Percentiles rank a stretch among this genome's conserved stretches.
Conservation (phyloP, 2,797 vertebrate genomes). For the Sternotherus odoratus region DNA sequence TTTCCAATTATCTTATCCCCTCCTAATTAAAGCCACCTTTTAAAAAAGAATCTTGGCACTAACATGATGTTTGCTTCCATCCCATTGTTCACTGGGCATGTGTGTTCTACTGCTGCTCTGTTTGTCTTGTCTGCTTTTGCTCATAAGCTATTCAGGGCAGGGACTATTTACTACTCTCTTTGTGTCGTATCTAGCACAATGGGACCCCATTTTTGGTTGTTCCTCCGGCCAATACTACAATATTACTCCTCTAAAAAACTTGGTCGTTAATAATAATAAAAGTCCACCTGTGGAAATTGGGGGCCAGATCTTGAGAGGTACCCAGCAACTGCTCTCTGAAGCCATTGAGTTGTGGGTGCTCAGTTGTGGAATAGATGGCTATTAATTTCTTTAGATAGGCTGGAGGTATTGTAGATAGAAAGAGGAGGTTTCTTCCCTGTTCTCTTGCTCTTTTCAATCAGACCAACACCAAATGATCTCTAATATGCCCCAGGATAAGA, state of each 20-base stretch:
- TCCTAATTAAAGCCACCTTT: not conserved
- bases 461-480: not conserved
- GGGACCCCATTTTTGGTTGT: too few species aligned
- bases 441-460: not conserved
- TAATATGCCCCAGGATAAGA: conserved; percentile 16
- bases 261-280: not conserved
- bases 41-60: not conserved
- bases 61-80: not conserved
- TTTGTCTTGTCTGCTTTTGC: too few species aligned
- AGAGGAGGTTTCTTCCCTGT: not conserved
- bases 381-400: accelerated
- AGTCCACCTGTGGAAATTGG: not conserved
- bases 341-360: not conserved
- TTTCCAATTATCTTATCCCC: not conserved
- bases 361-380: not conserved
- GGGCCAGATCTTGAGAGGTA: not conserved
- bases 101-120: too few species aligned
- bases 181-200: too few species aligned
- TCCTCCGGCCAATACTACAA: too few species aligned
- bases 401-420: not conserved
- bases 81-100: too few species aligned
- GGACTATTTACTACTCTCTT: too few species aligned
- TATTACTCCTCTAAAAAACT: not conserved
- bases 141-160: too few species aligned
- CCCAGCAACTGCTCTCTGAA: accelerated